phyloP scores from a whole-genome alignment of 2,797 vertebrate genomes.

The Bovichtus diacanthus region DNA sequence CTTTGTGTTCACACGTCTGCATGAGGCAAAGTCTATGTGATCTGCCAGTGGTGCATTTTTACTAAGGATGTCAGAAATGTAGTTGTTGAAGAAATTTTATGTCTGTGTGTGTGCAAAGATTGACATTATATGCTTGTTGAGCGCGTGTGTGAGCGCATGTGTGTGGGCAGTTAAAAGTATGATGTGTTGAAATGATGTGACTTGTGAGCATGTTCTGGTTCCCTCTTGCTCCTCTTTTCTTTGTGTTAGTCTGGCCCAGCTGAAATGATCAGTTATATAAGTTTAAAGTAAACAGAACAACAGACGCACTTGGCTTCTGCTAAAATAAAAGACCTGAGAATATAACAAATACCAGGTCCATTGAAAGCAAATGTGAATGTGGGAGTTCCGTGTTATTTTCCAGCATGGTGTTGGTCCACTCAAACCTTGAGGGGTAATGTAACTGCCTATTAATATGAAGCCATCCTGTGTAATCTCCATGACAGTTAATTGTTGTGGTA shows the following conservation, averaged over 20 bases:
- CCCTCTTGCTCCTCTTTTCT: conserved; percentile 16
- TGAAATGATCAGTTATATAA: conserved; percentile 14
- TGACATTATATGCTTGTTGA: conserved; percentile 25
- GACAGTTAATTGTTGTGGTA: conserved; percentile 5
- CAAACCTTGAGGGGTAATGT: conserved; percentile 9
- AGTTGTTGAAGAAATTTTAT: conserved; percentile 10
- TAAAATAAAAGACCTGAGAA: conserved; percentile 44
- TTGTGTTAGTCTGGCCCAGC: conserved; percentile 32
- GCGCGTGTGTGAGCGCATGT: background rate
- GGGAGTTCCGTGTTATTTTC: background rate
- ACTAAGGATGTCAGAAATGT: conserved; percentile 55
- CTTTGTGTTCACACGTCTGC: conserved; percentile 56
- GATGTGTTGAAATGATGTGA: conserved; percentile 50
- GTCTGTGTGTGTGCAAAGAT: conserved; percentile 3
- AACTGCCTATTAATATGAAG: conserved; percentile 26
- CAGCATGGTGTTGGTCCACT: conserved; percentile 9
- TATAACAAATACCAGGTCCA: background rate
- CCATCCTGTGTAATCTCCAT: conserved; percentile 31
- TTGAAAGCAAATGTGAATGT: conserved; percentile 23
- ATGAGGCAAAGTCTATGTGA: conserved; percentile 53
- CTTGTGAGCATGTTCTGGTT: conserved; percentile 66
- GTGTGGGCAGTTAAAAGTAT: conserved; percentile 38
- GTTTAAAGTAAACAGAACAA: conserved; percentile 15
- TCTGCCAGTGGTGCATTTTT: conserved; percentile 55
- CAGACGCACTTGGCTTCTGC: conserved; percentile 28